Percentiles rank a stretch among this genome's conserved stretches.
Conservation (phyloP, 2,113 vertebrate genomes). For the Scalopus aquaticus region DNA sequence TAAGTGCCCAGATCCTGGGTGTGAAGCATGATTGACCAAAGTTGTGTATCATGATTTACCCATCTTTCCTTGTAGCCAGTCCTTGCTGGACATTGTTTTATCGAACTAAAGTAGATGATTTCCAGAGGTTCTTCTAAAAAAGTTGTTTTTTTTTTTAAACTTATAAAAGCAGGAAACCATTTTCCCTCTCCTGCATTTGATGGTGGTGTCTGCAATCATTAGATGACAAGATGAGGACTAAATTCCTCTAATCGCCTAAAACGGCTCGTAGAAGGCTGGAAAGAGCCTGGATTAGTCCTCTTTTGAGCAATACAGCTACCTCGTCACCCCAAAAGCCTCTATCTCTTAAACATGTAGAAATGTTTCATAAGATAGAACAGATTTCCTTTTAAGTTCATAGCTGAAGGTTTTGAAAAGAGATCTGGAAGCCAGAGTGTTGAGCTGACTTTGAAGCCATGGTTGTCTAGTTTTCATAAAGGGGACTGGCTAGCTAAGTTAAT, state of each 20-base stretch:
- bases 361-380: background rate
- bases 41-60: background rate
- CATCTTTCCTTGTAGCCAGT: background rate
- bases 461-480: background rate
- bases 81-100: background rate
- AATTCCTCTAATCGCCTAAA: background rate
- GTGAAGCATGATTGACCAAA: background rate
- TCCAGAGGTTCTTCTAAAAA: background rate
- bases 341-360: background rate
- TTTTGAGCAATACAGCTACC: background rate
- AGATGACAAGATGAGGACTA: background rate
- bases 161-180: background rate
- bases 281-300: background rate
- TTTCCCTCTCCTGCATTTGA: background rate
- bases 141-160: background rate
- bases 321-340: background rate
- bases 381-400: background rate
- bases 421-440: slow-evolving; percentile 17
- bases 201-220: background rate
- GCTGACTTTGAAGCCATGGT: background rate
- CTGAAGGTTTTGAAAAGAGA: background rate
- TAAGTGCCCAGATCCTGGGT: background rate
- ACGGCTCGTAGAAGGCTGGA: background rate
- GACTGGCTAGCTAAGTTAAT: background rate
- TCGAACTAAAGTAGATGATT: background rate